Evolutionary conservation across 2,888 invertebrate species (phyloP).

Genomic region (Smittia sp.): DNA sequence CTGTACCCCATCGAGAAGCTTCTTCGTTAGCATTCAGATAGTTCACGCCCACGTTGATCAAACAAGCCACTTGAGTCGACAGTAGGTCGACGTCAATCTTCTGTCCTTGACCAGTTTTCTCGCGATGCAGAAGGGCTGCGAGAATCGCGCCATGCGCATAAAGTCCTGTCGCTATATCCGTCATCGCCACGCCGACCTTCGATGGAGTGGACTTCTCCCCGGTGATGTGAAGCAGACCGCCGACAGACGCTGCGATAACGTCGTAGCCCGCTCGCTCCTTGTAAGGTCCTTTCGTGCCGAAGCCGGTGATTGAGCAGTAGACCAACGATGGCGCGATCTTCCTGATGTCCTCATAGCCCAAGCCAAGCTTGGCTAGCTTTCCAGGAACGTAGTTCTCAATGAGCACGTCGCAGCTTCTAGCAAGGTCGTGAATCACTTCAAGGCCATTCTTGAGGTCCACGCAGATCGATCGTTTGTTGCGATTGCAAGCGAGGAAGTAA

Average conservation of each 20-base stretch:
- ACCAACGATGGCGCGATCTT: conserved; percentile 73
- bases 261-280: conserved; percentile 88
- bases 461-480: conserved; percentile 92
- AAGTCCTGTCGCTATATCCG: conserved; percentile 88
- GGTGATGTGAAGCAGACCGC: conserved; percentile 85
- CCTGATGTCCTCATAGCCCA: conserved; percentile 77
- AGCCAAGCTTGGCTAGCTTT: conserved; percentile 68
- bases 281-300: conserved; percentile 85
- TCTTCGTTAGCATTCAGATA: conserved; percentile 83
- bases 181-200: conserved; percentile 89
- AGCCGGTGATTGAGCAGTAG: conserved; percentile 93
- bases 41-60: conserved; percentile 86
- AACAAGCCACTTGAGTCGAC: conserved; percentile 83
- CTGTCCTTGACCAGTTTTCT: conserved; percentile 78
- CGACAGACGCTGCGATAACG: conserved; percentile 89
- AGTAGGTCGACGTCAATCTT: conserved; percentile 92
- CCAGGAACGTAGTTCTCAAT: conserved; percentile 95
- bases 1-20: conserved; percentile 83
- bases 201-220: conserved; percentile 82
- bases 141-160: conserved; percentile 94
- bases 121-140: conserved; percentile 78
- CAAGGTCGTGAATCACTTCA: conserved; percentile 73
- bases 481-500: conserved; percentile 85
- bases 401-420: conserved; percentile 76
- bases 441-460: conserved; percentile 72